phyloP scores from a whole-genome alignment of 2,888 invertebrate species.

The Calliscelio sp. region DNA sequence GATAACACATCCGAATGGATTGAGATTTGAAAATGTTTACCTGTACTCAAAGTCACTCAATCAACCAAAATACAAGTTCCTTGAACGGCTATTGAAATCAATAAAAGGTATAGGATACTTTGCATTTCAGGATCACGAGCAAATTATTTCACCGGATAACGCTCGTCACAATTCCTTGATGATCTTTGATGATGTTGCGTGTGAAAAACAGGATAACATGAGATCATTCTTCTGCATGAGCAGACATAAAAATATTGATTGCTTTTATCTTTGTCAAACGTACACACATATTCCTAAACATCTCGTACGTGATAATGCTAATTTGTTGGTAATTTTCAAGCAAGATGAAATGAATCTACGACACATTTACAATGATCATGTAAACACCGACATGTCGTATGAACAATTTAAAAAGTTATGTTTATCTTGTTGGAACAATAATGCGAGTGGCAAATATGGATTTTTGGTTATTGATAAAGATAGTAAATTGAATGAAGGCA shows the following conservation, averaged over 20 bases:
- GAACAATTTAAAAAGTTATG: conserved; percentile 71
- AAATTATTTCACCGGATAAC: conserved; percentile 28
- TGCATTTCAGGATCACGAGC: conserved; percentile 41
- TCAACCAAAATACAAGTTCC: conserved; percentile 70
- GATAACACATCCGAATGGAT: conserved; percentile 80
- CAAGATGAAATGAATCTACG: conserved; percentile 3
- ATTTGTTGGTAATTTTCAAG: background rate
- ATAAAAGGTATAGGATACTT: conserved; percentile 66
- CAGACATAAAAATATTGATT: conserved; percentile 76
- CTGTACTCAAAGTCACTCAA: conserved; percentile 77
- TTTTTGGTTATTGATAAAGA: conserved; percentile 38
- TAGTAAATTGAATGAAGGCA: conserved; percentile 31
- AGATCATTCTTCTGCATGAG: conserved; percentile 69
- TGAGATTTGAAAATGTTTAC: conserved; percentile 83
- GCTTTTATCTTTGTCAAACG: conserved; percentile 1
- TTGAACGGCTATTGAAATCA: conserved; percentile 69
- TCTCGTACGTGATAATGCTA: conserved; percentile 1
- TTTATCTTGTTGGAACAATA: conserved; percentile 2
- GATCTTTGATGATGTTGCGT: conserved; percentile 55
- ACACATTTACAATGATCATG: conserved; percentile 1
- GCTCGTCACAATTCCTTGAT: conserved; percentile 22
- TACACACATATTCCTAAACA: conserved; percentile 11
- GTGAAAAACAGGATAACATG: conserved; percentile 2
- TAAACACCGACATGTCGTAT: background rate
- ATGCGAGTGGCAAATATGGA: conserved; percentile 45